Base-by-base conservation (phyloP, 2,113 vertebrate genomes). In the Sphyrna mokarran region DNA sequence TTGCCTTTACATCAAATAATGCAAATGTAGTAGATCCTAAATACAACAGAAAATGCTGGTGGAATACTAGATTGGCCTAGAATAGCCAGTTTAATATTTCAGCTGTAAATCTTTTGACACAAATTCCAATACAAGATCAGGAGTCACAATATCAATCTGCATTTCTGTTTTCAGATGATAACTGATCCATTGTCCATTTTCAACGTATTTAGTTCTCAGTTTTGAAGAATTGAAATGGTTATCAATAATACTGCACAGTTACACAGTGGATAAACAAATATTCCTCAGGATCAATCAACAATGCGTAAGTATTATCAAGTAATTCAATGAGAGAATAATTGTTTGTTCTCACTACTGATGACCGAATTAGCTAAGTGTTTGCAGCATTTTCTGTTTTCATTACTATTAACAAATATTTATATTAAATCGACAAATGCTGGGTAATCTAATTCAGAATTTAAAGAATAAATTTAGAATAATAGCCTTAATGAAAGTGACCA, bases 281-380 rank as follows among this genome's bases (percentile, higher is more conserved):
- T 33, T 22, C 61, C n/a, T 66, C 37, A 7, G 33, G 33, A 93
- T 37, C 61, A 66, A 37, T 20, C 89, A 37, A 93, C 89, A 93
- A 93, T 93, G 89, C 1, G 89, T 93, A 93, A 93, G 89, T 93
- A 66, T 93, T 66, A 90, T 40, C 22, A 61, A 93, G 8, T 93
- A 14, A 14, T 37, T 37, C 18, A 9, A 37, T 93, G 23, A 93
- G 89, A 93, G 61, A 37, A 37, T 20, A 66, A 5, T 37, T 93
- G 61, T 93, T 16, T 37, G 87, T 90, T 90, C 26, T 29, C 4
- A 5, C 29, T 54, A 16, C 33, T 93, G 61, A 9, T 29, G 23
- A 58, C 29, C 61, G 48, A n/a, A 37, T 93, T 66, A 91, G 48
- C 86, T 18, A 14, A 5, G 9, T 91, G 54, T 63, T 61, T 63